These are phyloP conservation scores for Piezodorus guildinii DNA, from an alignment of 1,140 invertebrate species.

Conservation along the genomic window DNA sequence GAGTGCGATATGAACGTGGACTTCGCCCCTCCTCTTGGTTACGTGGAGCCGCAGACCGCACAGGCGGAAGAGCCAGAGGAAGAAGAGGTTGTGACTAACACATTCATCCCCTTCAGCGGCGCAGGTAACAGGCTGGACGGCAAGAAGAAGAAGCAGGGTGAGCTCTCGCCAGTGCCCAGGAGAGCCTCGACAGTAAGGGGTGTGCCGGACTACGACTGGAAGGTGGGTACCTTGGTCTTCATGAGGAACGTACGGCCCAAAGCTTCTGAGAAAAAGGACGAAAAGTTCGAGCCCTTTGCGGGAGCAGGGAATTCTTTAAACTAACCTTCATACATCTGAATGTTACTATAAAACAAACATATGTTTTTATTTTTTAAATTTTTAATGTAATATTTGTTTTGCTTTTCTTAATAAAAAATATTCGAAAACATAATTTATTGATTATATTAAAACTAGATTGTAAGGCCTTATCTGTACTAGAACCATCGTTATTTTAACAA, in stretches of 20 bases:
- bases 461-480: no score
- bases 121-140: constrained; percentile 31
- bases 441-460: no score
- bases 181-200: constrained; percentile 51
- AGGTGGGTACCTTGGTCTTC: constrained; percentile 71
- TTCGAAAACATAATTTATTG: no score
- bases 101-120: constrained; percentile 10
- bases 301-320: no score
- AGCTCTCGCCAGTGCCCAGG: constrained; percentile 56
- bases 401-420: no score
- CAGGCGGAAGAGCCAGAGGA: background rate
- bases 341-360: no score
- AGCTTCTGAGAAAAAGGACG: background rate
- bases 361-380: no score
- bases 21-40: constrained; percentile 90
- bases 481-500: no score
- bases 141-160: constrained; percentile 47
- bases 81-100: background rate
- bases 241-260: constrained; percentile 49
- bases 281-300: no score
- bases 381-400: no score
- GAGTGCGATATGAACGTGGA: constrained; percentile 99
- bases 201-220: constrained; percentile 85
- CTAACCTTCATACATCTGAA: no score
- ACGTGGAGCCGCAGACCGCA: constrained; percentile 36